Evolutionary conservation across 2,113 vertebrate genomes (phyloP).

Genomic region (Chloroceryle aenea): DNA sequence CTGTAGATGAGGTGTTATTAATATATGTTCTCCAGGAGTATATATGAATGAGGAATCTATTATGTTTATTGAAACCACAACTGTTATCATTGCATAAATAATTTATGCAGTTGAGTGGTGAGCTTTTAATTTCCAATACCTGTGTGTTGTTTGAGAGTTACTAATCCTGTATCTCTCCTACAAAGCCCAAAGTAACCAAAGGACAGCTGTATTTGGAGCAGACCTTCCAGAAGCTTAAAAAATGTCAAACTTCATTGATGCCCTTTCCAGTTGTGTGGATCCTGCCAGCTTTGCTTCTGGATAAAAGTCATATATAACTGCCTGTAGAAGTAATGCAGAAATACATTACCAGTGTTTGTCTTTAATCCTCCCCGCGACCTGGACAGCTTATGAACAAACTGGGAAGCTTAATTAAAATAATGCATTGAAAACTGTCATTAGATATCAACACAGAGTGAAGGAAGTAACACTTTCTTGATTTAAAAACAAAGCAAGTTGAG

Average conservation of each 20-base stretch:
- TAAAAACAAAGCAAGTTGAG: background rate
- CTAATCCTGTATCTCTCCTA: background rate
- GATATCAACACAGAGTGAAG: background rate
- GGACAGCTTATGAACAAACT: constrained; percentile 8
- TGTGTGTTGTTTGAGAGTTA: background rate
- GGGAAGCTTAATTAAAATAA: constrained; percentile 25
- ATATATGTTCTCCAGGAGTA: background rate
- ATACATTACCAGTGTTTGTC: constrained; percentile 14
- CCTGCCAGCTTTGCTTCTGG: background rate
- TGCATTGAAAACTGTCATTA: background rate
- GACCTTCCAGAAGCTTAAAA: constrained; percentile 25
- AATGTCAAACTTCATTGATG: constrained; percentile 15
- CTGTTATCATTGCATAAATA: background rate
- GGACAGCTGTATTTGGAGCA: background rate
- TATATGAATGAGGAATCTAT: background rate
- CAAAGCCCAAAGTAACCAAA: constrained; percentile 17
- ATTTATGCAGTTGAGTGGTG: background rate
- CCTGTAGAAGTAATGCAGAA: background rate
- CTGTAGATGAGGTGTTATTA: background rate
- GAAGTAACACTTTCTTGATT: background rate
- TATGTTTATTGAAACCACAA: background rate
- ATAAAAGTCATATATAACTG: constrained; percentile 3
- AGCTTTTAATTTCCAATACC: background rate
- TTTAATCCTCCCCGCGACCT: constrained; percentile 33
- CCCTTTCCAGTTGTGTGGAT: constrained; percentile 31